These are phyloP conservation scores for Chrysopa pallens DNA, from an alignment of 1,140 invertebrate genomes.

Conservation along the genomic window DNA sequence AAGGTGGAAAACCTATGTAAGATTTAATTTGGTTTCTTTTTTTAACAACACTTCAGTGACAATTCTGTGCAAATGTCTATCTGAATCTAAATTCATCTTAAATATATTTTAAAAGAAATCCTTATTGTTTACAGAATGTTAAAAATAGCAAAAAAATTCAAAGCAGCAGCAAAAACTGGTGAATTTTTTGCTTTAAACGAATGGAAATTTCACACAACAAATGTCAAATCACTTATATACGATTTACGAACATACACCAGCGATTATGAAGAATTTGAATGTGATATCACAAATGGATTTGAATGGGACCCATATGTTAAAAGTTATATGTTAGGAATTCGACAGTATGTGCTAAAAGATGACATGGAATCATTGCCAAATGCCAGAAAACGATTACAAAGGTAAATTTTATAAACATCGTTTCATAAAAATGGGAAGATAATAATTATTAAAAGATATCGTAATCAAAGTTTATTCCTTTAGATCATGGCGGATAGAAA, in stretches of 20 bases:
- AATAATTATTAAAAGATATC: not conserved
- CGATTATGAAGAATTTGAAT: constrained; percentile 39
- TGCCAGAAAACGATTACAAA: constrained; percentile 45
- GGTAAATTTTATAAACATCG: constrained; percentile 24
- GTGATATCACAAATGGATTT: constrained; percentile 32
- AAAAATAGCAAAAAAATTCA: constrained; percentile 61
- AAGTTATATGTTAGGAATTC: constrained; percentile 58
- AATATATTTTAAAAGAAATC: no score
- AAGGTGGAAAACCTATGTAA: constrained; percentile 64
- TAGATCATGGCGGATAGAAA: no score
- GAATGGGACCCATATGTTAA: constrained; percentile 51
- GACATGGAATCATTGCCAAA: constrained; percentile 38
- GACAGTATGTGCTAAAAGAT: constrained; percentile 64
- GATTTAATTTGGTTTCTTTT: constrained; percentile 8
- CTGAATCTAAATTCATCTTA: no score
- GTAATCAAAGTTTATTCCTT: not conserved
- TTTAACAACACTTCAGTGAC: no score
- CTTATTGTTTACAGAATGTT: constrained; percentile 47
- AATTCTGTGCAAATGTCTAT: no score
- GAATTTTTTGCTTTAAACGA: constrained; percentile 77
- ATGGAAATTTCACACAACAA: constrained; percentile 66
- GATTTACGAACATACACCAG: constrained; percentile 29
- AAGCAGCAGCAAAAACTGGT: constrained; percentile 54
- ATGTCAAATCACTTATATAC: constrained; percentile 45
- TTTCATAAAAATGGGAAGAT: no score